Evolutionary conservation across 1,140 invertebrate genomes (phyloP).

Genomic region (Psilanteris sp.): DNA sequence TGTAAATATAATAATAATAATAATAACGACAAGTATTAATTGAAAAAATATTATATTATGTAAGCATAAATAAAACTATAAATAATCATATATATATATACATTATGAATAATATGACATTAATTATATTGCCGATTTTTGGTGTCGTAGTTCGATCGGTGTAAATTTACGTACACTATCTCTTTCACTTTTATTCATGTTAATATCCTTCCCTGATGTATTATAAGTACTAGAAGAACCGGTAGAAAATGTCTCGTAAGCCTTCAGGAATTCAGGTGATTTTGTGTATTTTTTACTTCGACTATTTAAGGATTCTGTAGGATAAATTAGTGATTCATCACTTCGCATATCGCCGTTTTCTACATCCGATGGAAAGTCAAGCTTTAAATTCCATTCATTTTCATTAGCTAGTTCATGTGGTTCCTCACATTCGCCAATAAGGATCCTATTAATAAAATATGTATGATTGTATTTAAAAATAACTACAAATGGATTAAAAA

Average conservation of each 20-base stretch:
- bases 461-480: background rate
- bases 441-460: constrained; percentile 16
- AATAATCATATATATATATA: no score
- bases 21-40: no score
- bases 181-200: constrained; percentile 19
- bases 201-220: background rate
- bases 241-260: constrained; percentile 30
- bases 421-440: constrained; percentile 23
- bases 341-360: constrained; percentile 48
- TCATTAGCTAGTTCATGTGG: constrained; percentile 47
- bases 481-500: background rate
- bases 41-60: no score
- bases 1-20: no score
- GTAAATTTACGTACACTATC: constrained; percentile 9
- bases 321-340: constrained; percentile 34
- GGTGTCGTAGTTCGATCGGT: constrained; percentile 25
- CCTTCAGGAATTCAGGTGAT: constrained; percentile 63
- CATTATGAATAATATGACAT: no score
- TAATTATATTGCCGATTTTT: background rate
- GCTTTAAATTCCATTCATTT: constrained; percentile 66
- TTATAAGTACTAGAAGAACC: constrained; percentile 7
- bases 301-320: constrained; percentile 65
- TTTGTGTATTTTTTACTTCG: constrained; percentile 48
- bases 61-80: constrained; percentile 6
- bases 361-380: constrained; percentile 64